phyloP scores from a whole-genome alignment of 2,888 invertebrate genomes.

The Oxycera nigricornis region DNA sequence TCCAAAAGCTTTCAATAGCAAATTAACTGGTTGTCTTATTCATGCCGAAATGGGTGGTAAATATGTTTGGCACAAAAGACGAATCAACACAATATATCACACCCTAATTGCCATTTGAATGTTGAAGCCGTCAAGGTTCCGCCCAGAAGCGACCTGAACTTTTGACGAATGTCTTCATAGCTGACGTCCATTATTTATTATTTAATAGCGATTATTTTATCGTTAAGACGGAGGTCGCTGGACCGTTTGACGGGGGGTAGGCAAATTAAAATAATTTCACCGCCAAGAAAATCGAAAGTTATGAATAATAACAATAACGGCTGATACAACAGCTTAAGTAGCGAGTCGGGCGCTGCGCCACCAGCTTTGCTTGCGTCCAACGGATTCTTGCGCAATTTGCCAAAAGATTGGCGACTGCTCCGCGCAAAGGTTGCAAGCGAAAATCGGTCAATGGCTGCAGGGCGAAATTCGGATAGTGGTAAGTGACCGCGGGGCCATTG shows the following conservation, averaged over 20 bases:
- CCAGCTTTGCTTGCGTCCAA: not conserved
- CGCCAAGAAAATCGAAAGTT: not conserved
- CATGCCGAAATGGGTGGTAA: too few relatives aligned
- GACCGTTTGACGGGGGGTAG: not conserved
- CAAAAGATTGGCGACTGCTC: not conserved
- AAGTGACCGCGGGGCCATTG: conserved; percentile 23
- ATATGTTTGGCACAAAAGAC: too few relatives aligned
- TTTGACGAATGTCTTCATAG: not conserved
- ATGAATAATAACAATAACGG: conserved; percentile 24
- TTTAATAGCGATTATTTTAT: not conserved
- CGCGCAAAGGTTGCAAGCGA: not conserved
- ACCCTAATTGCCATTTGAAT: too few relatives aligned
- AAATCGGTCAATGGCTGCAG: conserved; percentile 31
- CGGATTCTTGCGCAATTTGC: not conserved
- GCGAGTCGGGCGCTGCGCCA: not conserved
- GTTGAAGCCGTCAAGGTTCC: not conserved
- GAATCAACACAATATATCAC: too few relatives aligned
- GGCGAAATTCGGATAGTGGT: conserved; percentile 24
- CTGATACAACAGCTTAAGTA: not conserved
- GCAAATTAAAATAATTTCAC: conserved; percentile 28
- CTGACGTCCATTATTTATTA: not conserved
- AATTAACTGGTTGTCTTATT: not conserved
- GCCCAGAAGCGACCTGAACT: not conserved
- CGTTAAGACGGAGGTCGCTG: not conserved
- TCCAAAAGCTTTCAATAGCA: not conserved